A percentile compares a stretch with the other conserved stretches of the same genome.
phyloP scores from a whole-genome alignment of 2,888 invertebrate genomes.

The Metalampra italica region DNA sequence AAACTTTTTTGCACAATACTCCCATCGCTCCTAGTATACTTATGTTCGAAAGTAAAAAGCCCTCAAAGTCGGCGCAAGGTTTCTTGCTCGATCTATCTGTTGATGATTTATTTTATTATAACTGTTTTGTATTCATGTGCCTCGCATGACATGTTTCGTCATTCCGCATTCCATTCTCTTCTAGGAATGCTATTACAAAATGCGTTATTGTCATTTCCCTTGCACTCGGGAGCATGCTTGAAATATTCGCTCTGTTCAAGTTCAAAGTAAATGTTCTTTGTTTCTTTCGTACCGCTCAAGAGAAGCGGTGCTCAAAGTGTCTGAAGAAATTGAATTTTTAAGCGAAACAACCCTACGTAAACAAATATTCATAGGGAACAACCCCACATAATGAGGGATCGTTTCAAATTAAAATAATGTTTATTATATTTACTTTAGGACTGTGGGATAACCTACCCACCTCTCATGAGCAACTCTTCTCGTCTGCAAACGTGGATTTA shows the following conservation, averaged over 20 bases:
- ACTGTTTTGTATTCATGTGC: constrained; percentile 58
- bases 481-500: neutral
- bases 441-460: too few relatives aligned
- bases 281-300: too few relatives aligned
- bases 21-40: too few relatives aligned
- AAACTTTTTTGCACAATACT: too few relatives aligned
- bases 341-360: neutral
- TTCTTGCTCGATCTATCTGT: neutral
- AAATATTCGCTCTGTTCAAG: neutral
- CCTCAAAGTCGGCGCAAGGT: too few relatives aligned
- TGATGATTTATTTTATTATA: constrained; percentile 34
- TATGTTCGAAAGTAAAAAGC: too few relatives aligned
- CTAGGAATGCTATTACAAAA: constrained; percentile 48
- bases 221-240: neutral
- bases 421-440: neutral
- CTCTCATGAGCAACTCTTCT: too few relatives aligned
- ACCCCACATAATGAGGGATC: too few relatives aligned
- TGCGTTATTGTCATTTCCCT: constrained; percentile 8
- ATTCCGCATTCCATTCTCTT: constrained; percentile 63
- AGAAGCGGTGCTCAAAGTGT: neutral
- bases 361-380: too few relatives aligned
- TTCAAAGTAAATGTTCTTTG: neutral
- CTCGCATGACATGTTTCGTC: constrained; percentile 48
- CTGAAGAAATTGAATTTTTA: neutral
- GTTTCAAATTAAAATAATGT: too few relatives aligned